Conservation (phyloP, 2,888 invertebrate genomes). For the Pristionchus entomophagus region DNA sequence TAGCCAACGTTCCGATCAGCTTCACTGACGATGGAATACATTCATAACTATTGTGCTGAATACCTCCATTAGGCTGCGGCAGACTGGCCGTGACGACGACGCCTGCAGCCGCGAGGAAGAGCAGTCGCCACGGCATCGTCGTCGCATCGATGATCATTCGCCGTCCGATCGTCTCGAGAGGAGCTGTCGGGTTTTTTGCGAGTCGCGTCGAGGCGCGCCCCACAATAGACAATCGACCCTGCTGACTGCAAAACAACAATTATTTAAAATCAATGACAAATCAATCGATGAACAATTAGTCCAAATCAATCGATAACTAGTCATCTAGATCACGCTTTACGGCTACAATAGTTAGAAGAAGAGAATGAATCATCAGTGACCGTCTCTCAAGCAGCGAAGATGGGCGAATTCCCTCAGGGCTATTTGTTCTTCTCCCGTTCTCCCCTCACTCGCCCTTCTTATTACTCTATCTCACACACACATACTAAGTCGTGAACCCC, state of each 20-base stretch:
- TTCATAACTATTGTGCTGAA: too few species aligned
- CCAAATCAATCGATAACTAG: neutral
- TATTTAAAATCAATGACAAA: too few species aligned
- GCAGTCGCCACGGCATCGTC: conserved; percentile 42
- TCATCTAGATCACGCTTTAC: neutral
- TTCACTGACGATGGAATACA: too few species aligned
- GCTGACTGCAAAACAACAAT: neutral
- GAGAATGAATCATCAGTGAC: neutral
- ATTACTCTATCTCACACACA: neutral
- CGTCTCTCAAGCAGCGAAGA: neutral
- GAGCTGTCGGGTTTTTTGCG: neutral
- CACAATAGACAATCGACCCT: neutral
- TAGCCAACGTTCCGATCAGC: too few species aligned
- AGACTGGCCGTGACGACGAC: conserved; percentile 30
- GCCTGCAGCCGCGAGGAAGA: neutral
- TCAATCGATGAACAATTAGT: neutral
- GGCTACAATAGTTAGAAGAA: neutral
- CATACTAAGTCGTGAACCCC: neutral
- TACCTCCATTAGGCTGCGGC: conserved; percentile 11
- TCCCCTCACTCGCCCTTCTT: neutral
- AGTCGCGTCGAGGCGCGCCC: neutral
- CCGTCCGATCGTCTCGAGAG: neutral
- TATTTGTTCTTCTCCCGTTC: conserved; percentile 40
- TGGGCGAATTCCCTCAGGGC: neutral
- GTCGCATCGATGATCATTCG: conserved; percentile 38